Evolutionary conservation across 2,888 invertebrate species (phyloP).

Genomic region (Anoplius nigerrimus): DNA sequence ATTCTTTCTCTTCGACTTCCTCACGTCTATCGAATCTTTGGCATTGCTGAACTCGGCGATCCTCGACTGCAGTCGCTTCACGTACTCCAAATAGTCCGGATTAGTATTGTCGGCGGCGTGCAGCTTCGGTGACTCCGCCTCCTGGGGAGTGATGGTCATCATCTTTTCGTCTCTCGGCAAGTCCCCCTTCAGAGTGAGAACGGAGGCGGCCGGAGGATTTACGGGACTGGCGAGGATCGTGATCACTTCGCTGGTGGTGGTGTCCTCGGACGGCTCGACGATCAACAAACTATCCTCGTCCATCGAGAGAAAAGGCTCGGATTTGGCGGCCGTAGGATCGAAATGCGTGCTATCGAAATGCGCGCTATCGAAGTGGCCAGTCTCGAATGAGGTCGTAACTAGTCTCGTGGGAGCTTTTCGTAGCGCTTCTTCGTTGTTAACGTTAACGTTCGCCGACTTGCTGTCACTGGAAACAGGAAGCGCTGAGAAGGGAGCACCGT

Average conservation of each 20-base stretch:
- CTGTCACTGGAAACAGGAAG: too few relatives aligned
- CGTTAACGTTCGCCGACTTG: too few relatives aligned
- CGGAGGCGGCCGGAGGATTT: conserved; percentile 61
- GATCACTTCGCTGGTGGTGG: conserved; percentile 76
- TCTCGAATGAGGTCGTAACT: too few relatives aligned
- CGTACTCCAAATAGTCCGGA: conserved; percentile 78
- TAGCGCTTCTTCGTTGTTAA: too few relatives aligned
- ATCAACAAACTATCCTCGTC: conserved; percentile 80
- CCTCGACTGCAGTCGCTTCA: conserved; percentile 81
- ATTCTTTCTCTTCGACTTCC: conserved; percentile 78
- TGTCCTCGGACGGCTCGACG: conserved; percentile 80
- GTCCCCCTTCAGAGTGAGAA: conserved; percentile 22
- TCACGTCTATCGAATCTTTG: conserved; percentile 81
- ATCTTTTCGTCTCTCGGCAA: conserved; percentile 18
- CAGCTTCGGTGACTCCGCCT: conserved; percentile 27
- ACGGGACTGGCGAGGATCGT: conserved; percentile 78
- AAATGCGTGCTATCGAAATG: too few relatives aligned
- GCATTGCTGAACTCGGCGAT: conserved; percentile 84
- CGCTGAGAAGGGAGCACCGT: too few relatives aligned
- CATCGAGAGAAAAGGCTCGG: conserved; percentile 68
- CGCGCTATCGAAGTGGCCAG: too few relatives aligned
- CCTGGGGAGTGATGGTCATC: conserved; percentile 34
- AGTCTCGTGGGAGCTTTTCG: too few relatives aligned
- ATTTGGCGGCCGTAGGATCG: too few relatives aligned
- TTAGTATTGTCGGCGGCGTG: conserved; percentile 63